Base-by-base conservation (phyloP, 2,888 invertebrate genomes). In the Orthosia gothica region DNA sequence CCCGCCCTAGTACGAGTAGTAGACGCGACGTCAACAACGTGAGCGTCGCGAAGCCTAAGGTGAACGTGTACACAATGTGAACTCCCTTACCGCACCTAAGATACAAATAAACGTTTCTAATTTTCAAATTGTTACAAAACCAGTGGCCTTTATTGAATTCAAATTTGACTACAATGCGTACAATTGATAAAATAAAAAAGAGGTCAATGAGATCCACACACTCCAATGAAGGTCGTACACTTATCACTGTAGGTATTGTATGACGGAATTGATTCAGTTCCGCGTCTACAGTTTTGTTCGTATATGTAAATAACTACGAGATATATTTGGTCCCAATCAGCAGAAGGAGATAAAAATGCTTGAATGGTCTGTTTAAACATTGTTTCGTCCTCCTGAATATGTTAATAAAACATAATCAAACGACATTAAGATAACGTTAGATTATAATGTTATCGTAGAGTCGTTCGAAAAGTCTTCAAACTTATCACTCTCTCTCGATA, bases 121-220 rank as follows among this genome's bases (percentile, higher is more conserved):
- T 40, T 0, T 40, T 9, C 40, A 40, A 40, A 40, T 40, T 40
- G 9, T 40, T 55, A 18, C 16, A 45, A 59, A 26, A 50, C 20
- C 58, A 65, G 15, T 55, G 57, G 55, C 67, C 50, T 26, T 65
- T 47, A n/a, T 20, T 23, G 5, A 20, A 54, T 50, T 57, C 15
- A 9, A 49, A 58, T 62, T 59, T 57, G 58, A 70, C 54, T 59
- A 67, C 47, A 62, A 55, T 63, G 15, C n/a, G 26, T 47, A 62
- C n/a, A 76, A 81, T 57, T 63, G 58, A 76, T 74, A 76, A 73
- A 59, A 75, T 61, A 61, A 75, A 64, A 82, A 70, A 64, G 69
- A 79, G 83, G 83, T 67, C 83, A 85, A 59, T 71, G 69, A 74
- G 75, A 76, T 72, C 62, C 66, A 74, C 75, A 71, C 82, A 79